phyloP scores from a whole-genome alignment of 2,113 vertebrate genomes.

The Seriola dumerili region DNA sequence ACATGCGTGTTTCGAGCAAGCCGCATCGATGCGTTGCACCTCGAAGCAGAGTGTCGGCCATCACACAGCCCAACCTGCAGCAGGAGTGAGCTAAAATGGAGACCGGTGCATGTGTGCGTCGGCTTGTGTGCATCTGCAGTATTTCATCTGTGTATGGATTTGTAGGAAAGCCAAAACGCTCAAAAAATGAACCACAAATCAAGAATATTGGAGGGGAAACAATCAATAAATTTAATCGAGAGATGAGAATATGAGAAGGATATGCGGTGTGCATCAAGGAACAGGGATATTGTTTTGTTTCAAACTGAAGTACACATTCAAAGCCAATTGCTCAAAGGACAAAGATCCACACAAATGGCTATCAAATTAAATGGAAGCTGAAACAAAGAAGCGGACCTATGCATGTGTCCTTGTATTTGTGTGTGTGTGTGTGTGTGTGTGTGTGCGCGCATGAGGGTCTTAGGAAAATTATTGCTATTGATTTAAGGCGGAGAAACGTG shows the following conservation, averaged over 20 bases:
- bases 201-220: conserved; percentile 55
- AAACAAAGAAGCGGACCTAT: conserved; percentile 72
- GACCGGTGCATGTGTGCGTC: conserved; percentile 40
- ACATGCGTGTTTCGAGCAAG: conserved; percentile 1
- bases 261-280: conserved; percentile 29
- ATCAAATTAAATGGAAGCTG: conserved; percentile 79
- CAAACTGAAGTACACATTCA: conserved; percentile 63
- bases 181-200: conserved; percentile 60
- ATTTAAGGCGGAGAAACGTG: conserved; percentile 96
- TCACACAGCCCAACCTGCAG: conserved; percentile 68
- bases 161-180: conserved; percentile 29
- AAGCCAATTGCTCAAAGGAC: conserved; percentile 64
- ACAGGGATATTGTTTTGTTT: conserved; percentile 42
- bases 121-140: conserved; percentile 19
- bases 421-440: conserved; percentile 60
- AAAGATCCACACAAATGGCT: conserved; percentile 64
- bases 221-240: conserved; percentile 66
- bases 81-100: conserved; percentile 75
- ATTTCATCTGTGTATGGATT: conserved; percentile 39
- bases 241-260: conserved; percentile 61
- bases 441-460: conserved; percentile 69
- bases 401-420: conserved; percentile 51
- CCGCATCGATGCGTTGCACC: conserved; percentile 31
- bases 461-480: conserved; percentile 98
- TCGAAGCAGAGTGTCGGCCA: conserved; percentile 69